Conservation (phyloP, 2,113 vertebrate species). For the Caretta caretta region DNA sequence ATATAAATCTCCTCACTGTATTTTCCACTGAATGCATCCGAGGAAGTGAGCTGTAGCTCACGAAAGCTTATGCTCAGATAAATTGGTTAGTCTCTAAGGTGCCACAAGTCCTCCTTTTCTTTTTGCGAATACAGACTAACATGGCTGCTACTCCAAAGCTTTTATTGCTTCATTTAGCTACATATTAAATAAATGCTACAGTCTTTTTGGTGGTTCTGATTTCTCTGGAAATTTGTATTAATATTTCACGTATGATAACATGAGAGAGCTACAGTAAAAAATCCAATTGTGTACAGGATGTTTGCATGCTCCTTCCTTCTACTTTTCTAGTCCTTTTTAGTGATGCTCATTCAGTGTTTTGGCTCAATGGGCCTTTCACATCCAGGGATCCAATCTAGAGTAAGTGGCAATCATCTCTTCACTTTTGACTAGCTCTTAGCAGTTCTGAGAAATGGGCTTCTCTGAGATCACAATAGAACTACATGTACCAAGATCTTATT, state of each 20-base stretch:
- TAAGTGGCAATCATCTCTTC: neutral
- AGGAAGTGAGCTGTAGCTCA: no score
- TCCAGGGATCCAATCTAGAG: neutral
- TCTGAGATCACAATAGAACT: neutral
- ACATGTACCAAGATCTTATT: neutral
- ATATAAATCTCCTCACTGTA: no score
- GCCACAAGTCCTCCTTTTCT: no score
- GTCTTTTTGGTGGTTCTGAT: constrained; percentile 28
- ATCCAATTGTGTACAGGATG: accelerated
- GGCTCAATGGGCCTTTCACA: neutral
- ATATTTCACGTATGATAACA: neutral
- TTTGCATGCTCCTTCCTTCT: accelerated
- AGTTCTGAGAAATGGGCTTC: neutral
- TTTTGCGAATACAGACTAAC: no score
- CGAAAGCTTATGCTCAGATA: no score
- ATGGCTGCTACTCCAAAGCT: neutral
- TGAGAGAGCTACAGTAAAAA: neutral
- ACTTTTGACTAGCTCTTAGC: neutral
- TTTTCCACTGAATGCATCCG: no score
- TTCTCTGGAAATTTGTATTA: constrained; percentile 22
- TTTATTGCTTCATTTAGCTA: constrained; percentile 66
- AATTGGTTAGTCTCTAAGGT: no score
- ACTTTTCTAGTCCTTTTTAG: neutral
- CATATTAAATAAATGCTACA: constrained; percentile 52
- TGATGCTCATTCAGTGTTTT: neutral